These are phyloP conservation scores for Peromyscus maniculatus DNA, from an alignment of 2,113 vertebrate genomes.

Conservation along the genomic window DNA sequence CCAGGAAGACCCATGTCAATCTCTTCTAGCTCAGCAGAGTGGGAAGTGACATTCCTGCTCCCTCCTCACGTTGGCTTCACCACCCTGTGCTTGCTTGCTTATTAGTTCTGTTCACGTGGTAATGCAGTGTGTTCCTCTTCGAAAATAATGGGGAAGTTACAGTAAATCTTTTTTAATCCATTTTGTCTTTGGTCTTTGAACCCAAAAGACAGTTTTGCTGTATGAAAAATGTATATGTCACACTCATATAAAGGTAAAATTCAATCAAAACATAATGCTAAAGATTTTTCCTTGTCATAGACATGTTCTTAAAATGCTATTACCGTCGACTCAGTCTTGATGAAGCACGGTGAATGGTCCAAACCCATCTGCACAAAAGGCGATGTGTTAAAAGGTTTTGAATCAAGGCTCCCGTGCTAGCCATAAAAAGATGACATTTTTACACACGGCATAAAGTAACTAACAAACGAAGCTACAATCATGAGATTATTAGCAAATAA, in stretches of 20 bases:
- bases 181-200: not conserved
- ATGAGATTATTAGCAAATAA: constrained; percentile 84
- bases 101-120: not conserved
- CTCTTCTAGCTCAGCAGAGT: not conserved
- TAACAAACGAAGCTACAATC: constrained; percentile 67
- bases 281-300: not conserved
- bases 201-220: not conserved
- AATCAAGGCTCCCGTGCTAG: constrained; percentile 69
- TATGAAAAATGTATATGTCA: not conserved
- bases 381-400: constrained; percentile 57
- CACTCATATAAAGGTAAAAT: not conserved
- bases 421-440: constrained; percentile 78
- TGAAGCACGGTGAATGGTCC: not conserved
- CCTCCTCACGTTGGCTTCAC: not conserved
- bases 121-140: not conserved
- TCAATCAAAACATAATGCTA: not conserved
- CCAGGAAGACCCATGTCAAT: not conserved
- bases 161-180: not conserved
- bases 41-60: not conserved
- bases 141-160: not conserved
- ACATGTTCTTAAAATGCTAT: constrained; percentile 27
- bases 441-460: constrained; percentile 78
- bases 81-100: not conserved
- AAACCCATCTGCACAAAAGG: constrained; percentile 72
- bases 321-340: constrained; percentile 11